Percentiles rank a stretch among this genome's conserved stretches.
Conservation (phyloP, 2,797 vertebrate species). For the Threskiornis aethiopicus region DNA sequence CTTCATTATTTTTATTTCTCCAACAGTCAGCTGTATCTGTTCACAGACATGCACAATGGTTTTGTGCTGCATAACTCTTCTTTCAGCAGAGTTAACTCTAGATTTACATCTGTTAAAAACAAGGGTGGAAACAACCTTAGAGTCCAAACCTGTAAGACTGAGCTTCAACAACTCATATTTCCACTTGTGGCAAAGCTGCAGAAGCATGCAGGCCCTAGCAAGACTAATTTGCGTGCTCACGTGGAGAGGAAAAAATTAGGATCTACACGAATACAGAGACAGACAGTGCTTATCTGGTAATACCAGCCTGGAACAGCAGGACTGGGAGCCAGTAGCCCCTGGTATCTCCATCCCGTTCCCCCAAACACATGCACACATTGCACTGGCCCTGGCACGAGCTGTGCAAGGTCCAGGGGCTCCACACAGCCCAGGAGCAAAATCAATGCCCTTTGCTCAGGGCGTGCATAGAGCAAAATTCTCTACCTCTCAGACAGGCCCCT, state of each 20-base stretch:
- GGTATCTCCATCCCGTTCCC: background rate
- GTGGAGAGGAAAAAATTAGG: background rate
- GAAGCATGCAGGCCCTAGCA: background rate
- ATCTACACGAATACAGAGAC: rapidly evolving
- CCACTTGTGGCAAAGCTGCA: background rate
- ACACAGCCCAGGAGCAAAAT: background rate
- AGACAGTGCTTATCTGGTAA: background rate
- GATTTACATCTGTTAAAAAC: background rate
- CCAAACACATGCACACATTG: rapidly evolving
- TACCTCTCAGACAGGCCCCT: rapidly evolving
- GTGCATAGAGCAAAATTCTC: rapidly evolving
- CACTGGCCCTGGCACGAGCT: background rate
- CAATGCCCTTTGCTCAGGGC: rapidly evolving
- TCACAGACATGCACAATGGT: background rate
- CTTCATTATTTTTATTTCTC: conserved; percentile 24
- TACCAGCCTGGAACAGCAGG: background rate
- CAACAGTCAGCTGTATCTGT: background rate
- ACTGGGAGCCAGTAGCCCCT: background rate
- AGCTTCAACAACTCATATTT: background rate
- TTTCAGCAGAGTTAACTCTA: background rate
- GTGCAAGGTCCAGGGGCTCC: background rate
- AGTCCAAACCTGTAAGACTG: background rate
- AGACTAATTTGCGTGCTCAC: background rate
- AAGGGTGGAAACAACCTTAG: background rate
- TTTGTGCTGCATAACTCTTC: background rate